Evolutionary conservation across 2,888 invertebrate genomes (phyloP), one percentile per base, ranked within the genome.

Genomic region (Drosophila borealis): DNA sequence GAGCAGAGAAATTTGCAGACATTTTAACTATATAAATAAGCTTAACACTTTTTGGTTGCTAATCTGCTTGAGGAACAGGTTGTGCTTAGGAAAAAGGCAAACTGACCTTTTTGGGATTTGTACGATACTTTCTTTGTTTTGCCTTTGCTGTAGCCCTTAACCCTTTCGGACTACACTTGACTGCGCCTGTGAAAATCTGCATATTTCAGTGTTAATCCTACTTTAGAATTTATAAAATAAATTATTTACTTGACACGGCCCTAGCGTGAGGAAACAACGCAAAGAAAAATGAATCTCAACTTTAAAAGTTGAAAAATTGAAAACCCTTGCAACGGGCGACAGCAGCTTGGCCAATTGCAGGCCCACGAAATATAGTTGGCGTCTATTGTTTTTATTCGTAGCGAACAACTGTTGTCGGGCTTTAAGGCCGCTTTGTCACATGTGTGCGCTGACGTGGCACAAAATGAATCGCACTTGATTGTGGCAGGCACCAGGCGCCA

Each of bases 381-480:
- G 44, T 57, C 84, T 66, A 73, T 73, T 78, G 79, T 66, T 74
- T 70, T 39, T 59, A 50, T 59, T 54, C 64, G 57, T 36, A 42
- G 63, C 46, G 36, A 50, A 42, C 44, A 64, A 55, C 45, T 50
- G 55, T 59, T 53, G 29, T 56, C 42, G 53, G 34, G 42, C 67
- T 60, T 76, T 33, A 71, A 67, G 49, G 44, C 39, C 45, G 57
- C 53, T 67, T 67, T 78, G 78, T 67, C 75, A 70, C 79, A 78
- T 70, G 63, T 77, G 75, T 76, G 61, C 63, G 88, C 88, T 88
- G 83, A 83, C 83, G 51, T 72, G 55, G 75, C 83, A 68, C 70
- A 83, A 74, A 83, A 83, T 88, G 83, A 83, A 88, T 83, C 86
- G 83, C 87, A 80, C 87, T 88, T 86, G 83, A 86, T 82, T 88